Evolutionary conservation across 2,888 invertebrate species (phyloP).

Genomic region (Sarcophaga caerulescens): DNA sequence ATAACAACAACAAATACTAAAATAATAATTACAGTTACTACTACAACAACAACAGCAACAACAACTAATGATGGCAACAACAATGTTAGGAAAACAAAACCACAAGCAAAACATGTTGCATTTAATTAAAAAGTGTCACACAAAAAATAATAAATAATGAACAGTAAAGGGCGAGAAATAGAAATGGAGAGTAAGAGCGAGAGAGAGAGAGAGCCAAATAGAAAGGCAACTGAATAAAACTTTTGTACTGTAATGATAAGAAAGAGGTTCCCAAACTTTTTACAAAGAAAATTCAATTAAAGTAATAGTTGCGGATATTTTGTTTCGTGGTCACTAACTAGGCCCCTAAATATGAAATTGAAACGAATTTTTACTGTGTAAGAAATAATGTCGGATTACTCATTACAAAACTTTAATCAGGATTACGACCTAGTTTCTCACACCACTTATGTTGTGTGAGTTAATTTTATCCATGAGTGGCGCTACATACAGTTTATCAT

Average conservation of each 20-base stretch:
- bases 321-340: fast-evolving
- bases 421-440: no score
- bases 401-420: no score
- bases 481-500: no score
- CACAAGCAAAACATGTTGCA: conserved; percentile 62
- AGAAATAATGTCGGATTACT: no score
- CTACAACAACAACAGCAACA: not conserved
- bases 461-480: no score
- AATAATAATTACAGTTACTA: conserved; percentile 24
- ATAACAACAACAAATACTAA: conserved; percentile 16
- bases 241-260: not conserved
- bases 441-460: no score
- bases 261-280: conserved; percentile 14
- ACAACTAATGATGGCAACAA: not conserved
- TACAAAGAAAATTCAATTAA: no score
- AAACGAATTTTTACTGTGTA: no score
- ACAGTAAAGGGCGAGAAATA: conserved; percentile 12
- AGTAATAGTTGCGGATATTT: not conserved
- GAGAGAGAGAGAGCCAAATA: no score
- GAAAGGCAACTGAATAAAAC: not conserved
- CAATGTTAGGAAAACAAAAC: conserved; percentile 14
- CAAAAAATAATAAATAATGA: conserved; percentile 49
- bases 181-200: no score
- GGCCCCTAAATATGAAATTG: no score
- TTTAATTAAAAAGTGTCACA: conserved; percentile 65